Conservation (phyloP, 2,888 invertebrate genomes). For the Sarcophaga variegata region DNA sequence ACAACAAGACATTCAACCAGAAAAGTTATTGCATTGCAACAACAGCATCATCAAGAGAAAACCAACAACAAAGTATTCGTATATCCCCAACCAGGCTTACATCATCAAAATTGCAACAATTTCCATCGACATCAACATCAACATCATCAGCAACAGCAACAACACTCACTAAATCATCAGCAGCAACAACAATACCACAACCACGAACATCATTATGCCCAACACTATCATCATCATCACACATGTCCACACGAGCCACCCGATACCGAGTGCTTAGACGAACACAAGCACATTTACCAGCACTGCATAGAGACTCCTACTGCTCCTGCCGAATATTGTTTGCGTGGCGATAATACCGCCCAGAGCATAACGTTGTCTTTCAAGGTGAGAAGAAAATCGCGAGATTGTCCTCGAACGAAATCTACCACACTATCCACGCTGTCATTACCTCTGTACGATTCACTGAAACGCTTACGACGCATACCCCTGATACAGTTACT, state of each 20-base stretch:
- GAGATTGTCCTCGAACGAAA: not conserved
- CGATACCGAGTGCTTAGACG: not conserved
- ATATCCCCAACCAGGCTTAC: constrained; percentile 71
- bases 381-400: constrained; percentile 77
- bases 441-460: constrained; percentile 55
- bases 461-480: constrained; percentile 59
- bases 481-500: constrained; percentile 75
- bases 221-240: constrained; percentile 32
- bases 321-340: constrained; percentile 50
- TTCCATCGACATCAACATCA: constrained; percentile 27
- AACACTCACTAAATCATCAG: constrained; percentile 35
- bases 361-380: constrained; percentile 75
- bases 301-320: constrained; percentile 3
- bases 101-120: constrained; percentile 76
- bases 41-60: constrained; percentile 68
- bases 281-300: not conserved
- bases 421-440: not conserved
- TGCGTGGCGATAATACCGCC: constrained; percentile 75
- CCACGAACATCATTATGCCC: constrained; percentile 41
- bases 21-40: not conserved
- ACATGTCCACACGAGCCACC: constrained; percentile 5
- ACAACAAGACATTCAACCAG: constrained; percentile 15
- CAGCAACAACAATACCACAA: constrained; percentile 44
- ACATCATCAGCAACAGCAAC: constrained; percentile 37
- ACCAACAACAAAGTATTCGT: constrained; percentile 17